A percentile compares a stretch with the other conserved stretches of the same genome.
Evolutionary conservation across 2,797 vertebrate genomes (phyloP).

Genomic region (Selene dorsalis): DNA sequence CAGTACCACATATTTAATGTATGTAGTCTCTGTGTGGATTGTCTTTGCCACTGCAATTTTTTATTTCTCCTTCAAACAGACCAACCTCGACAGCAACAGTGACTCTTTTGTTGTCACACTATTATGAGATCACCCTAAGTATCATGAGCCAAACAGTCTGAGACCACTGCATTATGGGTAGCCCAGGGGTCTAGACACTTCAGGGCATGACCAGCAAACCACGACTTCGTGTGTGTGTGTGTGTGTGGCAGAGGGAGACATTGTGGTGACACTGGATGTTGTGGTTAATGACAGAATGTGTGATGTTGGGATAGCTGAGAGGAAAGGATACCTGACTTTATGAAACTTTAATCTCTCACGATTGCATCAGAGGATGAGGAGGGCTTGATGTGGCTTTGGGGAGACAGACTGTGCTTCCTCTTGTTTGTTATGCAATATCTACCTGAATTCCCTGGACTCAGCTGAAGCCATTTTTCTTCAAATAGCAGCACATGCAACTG

Average conservation of each 20-base stretch:
- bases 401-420: constrained; percentile 46
- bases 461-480: constrained; percentile 6
- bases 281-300: constrained; percentile 53
- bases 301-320: constrained; percentile 21
- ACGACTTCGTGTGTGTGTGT: constrained; percentile 25
- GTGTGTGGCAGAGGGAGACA: background rate
- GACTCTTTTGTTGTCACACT: background rate
- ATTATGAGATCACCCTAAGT: background rate
- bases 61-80: background rate
- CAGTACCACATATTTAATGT: background rate
- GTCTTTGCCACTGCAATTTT: background rate
- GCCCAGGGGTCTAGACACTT: constrained; percentile 8
- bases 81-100: background rate
- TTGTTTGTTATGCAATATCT: constrained; percentile 39
- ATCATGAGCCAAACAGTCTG: background rate
- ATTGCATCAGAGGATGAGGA: constrained; percentile 38
- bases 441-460: constrained; percentile 37
- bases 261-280: constrained; percentile 17
- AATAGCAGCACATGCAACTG: constrained; percentile 1
- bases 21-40: background rate
- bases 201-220: constrained; percentile 23
- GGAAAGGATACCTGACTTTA: constrained; percentile 52
- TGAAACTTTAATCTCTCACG: constrained; percentile 47
- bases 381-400: constrained; percentile 63
- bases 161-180: background rate